phyloP scores from a whole-genome alignment of 2,113 vertebrate genomes.

The Nannospalax galili region DNA sequence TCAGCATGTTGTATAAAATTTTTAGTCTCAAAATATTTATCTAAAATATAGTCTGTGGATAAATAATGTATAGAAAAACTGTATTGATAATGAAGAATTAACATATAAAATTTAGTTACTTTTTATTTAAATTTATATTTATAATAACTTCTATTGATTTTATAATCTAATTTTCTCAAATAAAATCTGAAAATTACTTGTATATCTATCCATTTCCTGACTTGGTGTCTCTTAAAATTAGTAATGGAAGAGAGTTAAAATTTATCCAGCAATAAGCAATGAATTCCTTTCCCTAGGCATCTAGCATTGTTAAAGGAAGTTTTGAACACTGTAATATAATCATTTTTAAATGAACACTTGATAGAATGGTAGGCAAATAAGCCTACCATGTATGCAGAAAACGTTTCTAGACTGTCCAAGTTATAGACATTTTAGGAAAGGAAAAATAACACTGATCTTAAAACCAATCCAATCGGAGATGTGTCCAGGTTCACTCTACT shows the following conservation, averaged over 20 bases:
- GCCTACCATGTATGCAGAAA: background rate
- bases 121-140: background rate
- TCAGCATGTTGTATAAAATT: background rate
- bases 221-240: background rate
- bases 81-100: background rate
- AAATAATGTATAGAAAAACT: too few relatives aligned
- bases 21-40: background rate
- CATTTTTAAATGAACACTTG: conserved; percentile 27
- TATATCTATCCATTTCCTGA: background rate
- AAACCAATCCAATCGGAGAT: background rate
- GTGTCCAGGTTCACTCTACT: background rate
- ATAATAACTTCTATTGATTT: background rate
- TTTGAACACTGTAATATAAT: background rate
- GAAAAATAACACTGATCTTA: background rate
- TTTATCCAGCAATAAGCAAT: background rate
- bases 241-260: background rate
- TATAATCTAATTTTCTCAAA: background rate
- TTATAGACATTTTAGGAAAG: background rate
- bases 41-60: too few relatives aligned
- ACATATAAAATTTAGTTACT: background rate
- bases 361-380: conserved; percentile 38
- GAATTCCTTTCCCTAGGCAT: background rate
- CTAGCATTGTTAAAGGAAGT: conserved; percentile 34
- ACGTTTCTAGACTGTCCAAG: conserved; percentile 35
- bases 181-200: background rate